Evolutionary conservation across 1,140 invertebrate genomes (phyloP).

Genomic region (Phymorhynchus buccinoides): DNA sequence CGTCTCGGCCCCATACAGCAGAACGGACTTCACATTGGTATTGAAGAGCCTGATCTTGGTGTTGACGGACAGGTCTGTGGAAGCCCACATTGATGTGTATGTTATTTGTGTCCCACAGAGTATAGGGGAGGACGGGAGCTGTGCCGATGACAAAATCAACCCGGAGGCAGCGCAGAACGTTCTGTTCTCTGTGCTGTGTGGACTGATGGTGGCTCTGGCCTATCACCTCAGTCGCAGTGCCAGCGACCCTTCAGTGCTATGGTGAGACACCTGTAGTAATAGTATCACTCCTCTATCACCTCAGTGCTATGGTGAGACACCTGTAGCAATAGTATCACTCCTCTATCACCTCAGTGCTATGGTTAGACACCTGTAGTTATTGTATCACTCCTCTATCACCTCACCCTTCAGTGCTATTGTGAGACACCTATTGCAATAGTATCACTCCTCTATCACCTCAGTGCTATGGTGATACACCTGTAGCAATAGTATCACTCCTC

Average conservation of each 20-base stretch:
- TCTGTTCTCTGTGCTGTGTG: conserved; percentile 95
- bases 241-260: conserved; percentile 91
- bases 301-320: not conserved
- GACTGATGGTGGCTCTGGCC: conserved; percentile 87
- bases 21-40: no score
- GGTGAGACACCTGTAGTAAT: no score
- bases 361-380: not conserved
- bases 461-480: no score
- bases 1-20: no score
- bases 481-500: no score
- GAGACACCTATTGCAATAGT: no score
- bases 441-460: no score
- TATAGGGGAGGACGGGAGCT: conserved; percentile 48
- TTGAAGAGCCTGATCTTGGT: no score
- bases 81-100: no score
- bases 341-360: no score
- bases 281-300: conserved; percentile 9
- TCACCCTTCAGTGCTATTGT: not conserved
- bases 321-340: not conserved
- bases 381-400: not conserved
- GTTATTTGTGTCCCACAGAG: conserved; percentile 45
- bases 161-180: conserved; percentile 86
- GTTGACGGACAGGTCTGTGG: no score
- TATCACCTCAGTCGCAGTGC: conserved; percentile 94
- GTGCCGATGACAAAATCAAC: conserved; percentile 47